Evolutionary conservation across 2,797 vertebrate genomes (phyloP), one percentile per base, ranked within the genome.

Genomic region (Periparus ater): DNA sequence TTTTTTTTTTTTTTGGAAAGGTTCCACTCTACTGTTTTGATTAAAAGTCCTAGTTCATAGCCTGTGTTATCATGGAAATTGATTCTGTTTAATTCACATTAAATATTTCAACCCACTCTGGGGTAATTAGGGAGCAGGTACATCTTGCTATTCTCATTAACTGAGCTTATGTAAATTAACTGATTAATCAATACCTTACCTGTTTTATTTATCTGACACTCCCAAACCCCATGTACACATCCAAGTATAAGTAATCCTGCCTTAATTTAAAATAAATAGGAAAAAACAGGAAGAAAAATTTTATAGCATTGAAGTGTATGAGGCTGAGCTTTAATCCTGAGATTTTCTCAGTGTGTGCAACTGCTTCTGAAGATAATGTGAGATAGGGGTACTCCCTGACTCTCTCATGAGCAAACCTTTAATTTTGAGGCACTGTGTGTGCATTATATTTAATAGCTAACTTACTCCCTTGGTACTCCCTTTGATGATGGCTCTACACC

Each of bases 401-500:
- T 93, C 53, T 92, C 55, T 94, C 21, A 18, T 89, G 67, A 90
- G 44, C 61, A 93, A 90, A 79, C 83, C 71, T 93, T 95, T 94
- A 77, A 95, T 96, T 94, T 4, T 68, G 71, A 93, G 67, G 27
- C 62, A 74, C 57, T 44, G 30, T 27, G 16, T 82, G 53, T 36
- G 58, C 40, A 74, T 85, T 87, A 82, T 57, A 75, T 92, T 95
- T 96, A 96, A 95, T 89, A 91, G 83, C 89, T 82, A 61, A 84
- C 50, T 94, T 95, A 91, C 42, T 90, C 67, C 66, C 48, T 78
- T n/a, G 66, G 60, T 91, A 48, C 68, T 94, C 42, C 42, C 91
- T 96, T 97, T 97, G 94, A 95, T 95, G 94, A 85, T 63, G 50
- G 77, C 83, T 89, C 45, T 94, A 84, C 65, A 2, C 38, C 40